Base-by-base conservation (phyloP, 2,888 invertebrate genomes). In the Ypsolopha sequella region DNA sequence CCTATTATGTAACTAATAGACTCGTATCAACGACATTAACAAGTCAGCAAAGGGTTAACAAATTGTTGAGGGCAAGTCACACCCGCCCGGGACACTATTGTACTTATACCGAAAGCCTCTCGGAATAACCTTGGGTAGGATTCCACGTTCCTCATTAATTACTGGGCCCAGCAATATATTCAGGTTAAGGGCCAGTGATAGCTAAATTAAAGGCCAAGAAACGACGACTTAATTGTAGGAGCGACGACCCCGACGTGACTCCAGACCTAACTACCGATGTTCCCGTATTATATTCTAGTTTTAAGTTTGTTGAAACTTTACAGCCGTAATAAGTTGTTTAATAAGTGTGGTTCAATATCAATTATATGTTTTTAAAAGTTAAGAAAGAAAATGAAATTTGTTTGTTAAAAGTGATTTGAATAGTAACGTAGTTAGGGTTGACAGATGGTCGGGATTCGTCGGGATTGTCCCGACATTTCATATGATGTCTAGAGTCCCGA, bases 141-240 rank as follows among this genome's bases (percentile, higher is more conserved):
- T 61, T 62, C 62, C 57, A 60, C 57, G 46, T 58, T 54, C 58
- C 61, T 60, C 66, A 60, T 70, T 73, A 75, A 77, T 76, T 73
- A 73, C 70, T 65, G 58, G 56, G 54, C 59, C 57, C 59, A 52
- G 68, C 68, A 61, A 73, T 77, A 76, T 72, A 77, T 76, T 73
- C 65, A 68, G 65, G 68, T 67, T 70, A 75, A 73, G 72, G 70
- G 68, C 68, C 66, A 63, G 64, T 68, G 75, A 77, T 75, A 70
- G 71, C 72, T 72, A 71, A 79, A 79, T 79, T 71, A 77, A 71
- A 75, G 73, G 64, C 63, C 64, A 61, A 64, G 70, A 61, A 65
- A 67, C 62, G 68, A 67, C 61, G 65, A 54, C 66, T 73, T 78
- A 76, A 77, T 75, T 77, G 70, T 69, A 58, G 51, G 49, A 51